These are phyloP conservation scores for Hydractinia echinata DNA, from an alignment of 30 jellyfish, hydroid and myxozoan species.

Conservation along the genomic window DNA sequence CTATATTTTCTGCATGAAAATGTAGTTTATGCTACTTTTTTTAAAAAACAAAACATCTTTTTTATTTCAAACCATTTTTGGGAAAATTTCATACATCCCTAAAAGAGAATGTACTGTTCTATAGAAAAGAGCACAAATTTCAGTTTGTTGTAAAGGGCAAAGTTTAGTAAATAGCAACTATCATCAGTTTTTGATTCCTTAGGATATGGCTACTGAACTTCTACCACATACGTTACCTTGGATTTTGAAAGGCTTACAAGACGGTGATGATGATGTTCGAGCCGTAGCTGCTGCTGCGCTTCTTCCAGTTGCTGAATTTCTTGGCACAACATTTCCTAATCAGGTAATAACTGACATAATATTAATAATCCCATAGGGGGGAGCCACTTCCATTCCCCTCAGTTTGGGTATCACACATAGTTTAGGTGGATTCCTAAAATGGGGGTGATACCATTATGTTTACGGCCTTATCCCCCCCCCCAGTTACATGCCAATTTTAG, in stretches of 20 bases:
- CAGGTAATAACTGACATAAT: conserved; percentile 42
- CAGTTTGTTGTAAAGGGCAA: no score
- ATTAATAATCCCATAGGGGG: no score
- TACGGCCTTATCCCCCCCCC: no score
- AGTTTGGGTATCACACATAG: no score
- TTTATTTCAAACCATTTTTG: neutral
- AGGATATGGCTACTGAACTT: conserved; percentile 86
- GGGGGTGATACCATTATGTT: no score
- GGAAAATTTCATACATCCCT: neutral
- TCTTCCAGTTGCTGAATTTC: conserved; percentile 87
- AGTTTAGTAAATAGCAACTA: neutral
- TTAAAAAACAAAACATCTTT: neutral
- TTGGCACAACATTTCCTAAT: conserved; percentile 47
- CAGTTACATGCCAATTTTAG: no score
- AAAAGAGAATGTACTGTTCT: neutral
- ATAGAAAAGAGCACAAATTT: neutral
- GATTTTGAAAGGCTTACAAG: conserved; percentile 74
- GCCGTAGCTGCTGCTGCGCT: conserved; percentile 97
- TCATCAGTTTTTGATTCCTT: neutral
- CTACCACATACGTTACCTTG: conserved; percentile 84
- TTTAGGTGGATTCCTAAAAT: no score
- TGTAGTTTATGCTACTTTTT: no score
- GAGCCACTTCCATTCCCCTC: no score
- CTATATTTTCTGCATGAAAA: no score
- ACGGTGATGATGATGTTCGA: conserved; percentile 91